A percentile compares a stretch with the other conserved stretches of the same genome.
phyloP scores from a whole-genome alignment of 2,888 invertebrate species.

The Chloromyia formosa region DNA sequence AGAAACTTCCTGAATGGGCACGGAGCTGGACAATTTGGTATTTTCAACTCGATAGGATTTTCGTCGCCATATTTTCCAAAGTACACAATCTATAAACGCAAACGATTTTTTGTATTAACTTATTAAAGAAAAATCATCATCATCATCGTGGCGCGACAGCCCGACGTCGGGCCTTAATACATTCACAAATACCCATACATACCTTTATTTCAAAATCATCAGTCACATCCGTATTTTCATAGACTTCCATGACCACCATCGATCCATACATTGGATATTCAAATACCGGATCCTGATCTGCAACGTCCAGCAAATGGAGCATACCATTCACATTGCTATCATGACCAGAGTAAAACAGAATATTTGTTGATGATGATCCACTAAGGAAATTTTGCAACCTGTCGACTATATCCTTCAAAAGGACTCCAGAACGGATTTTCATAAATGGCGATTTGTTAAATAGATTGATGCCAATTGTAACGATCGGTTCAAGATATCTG shows the following conservation, averaged over 20 bases:
- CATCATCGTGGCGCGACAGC: too few relatives aligned
- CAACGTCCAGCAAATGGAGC: constrained; percentile 73
- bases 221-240: constrained; percentile 67
- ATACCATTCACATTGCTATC: constrained; percentile 78
- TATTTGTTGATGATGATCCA: constrained; percentile 60
- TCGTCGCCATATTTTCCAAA: constrained; percentile 6
- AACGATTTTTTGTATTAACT: not conserved
- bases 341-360: constrained; percentile 77
- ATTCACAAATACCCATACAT: too few relatives aligned
- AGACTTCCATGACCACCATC: constrained; percentile 73
- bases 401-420: constrained; percentile 73
- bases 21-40: constrained; percentile 27
- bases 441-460: constrained; percentile 70
- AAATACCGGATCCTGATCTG: constrained; percentile 61
- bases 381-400: constrained; percentile 60
- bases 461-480: not conserved
- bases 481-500: constrained; percentile 57
- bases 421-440: constrained; percentile 73
- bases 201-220: constrained; percentile 48
- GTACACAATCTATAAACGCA: constrained; percentile 11
- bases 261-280: constrained; percentile 76
- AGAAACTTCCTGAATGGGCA: constrained; percentile 22
- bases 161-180: too few relatives aligned
- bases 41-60: constrained; percentile 18
- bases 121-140: too few relatives aligned